Evolutionary conservation across 2,113 vertebrate species (phyloP).

Genomic region (Phalacrocorax brasilianus): DNA sequence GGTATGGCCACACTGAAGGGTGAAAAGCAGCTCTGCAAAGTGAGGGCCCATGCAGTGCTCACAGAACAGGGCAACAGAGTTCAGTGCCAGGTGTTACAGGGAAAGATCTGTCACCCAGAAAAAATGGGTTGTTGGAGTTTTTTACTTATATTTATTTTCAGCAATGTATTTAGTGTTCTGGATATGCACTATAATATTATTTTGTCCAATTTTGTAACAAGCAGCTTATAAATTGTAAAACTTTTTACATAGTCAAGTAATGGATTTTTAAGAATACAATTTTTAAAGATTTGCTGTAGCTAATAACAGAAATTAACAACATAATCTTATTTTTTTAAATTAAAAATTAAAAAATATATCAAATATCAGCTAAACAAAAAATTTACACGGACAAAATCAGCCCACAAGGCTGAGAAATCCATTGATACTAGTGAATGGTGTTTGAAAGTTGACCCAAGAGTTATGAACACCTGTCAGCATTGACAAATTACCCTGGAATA

Average conservation of each 20-base stretch:
- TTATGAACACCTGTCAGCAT: background rate
- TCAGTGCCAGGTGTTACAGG: background rate
- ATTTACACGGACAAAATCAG: background rate
- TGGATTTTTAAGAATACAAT: background rate
- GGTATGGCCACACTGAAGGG: background rate
- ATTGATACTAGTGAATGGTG: background rate
- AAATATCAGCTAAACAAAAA: background rate
- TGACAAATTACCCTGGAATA: background rate
- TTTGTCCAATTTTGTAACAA: background rate
- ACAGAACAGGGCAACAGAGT: background rate
- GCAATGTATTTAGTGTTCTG: background rate
- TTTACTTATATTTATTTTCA: background rate
- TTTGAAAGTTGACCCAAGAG: background rate
- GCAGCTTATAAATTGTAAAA: background rate
- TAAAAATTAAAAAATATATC: background rate
- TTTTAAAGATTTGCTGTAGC: background rate
- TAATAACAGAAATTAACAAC: background rate
- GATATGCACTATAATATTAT: background rate
- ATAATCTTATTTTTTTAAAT: background rate
- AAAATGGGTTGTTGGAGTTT: accelerated
- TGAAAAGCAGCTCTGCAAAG: background rate
- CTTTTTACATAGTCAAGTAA: background rate
- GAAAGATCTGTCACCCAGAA: background rate
- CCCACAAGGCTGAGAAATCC: background rate
- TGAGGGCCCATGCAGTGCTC: background rate